phyloP scores from a whole-genome alignment of 92 coral and sea anemone species.

The Heliopora coerulea region DNA sequence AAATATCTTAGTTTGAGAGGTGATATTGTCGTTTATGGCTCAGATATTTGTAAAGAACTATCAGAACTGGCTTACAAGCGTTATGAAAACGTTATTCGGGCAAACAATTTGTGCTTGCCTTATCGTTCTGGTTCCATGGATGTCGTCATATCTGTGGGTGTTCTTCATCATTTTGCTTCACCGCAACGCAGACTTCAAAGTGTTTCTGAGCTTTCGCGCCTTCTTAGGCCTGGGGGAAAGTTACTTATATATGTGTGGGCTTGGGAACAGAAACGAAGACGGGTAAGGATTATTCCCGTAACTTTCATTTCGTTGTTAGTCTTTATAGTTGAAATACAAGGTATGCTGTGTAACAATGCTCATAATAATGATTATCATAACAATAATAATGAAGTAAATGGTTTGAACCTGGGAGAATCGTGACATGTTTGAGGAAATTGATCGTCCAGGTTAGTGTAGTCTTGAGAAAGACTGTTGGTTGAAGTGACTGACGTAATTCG shows the following conservation, averaged over 20 bases:
- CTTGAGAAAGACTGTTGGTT: too few relatives aligned
- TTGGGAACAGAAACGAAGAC: slow-evolving; percentile 79
- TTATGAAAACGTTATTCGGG: slow-evolving; percentile 65
- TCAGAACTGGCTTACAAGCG: slow-evolving; percentile 70
- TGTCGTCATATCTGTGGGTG: slow-evolving; percentile 94
- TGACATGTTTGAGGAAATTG: too few relatives aligned
- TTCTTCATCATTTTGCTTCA: slow-evolving; percentile 95
- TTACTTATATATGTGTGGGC: slow-evolving; percentile 98
- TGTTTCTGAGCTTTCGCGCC: slow-evolving; percentile 76
- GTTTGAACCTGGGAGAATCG: too few relatives aligned
- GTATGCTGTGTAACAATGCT: too few relatives aligned
- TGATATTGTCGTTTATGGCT: slow-evolving; percentile 66
- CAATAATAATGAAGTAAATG: too few relatives aligned
- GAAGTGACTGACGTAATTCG: too few relatives aligned
- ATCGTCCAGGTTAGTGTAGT: too few relatives aligned
- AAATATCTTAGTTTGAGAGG: slow-evolving; percentile 72
- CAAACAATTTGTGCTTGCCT: slow-evolving; percentile 84
- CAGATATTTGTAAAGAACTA: slow-evolving; percentile 73
- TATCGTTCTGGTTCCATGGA: slow-evolving; percentile 77
- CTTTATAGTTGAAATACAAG: too few relatives aligned
- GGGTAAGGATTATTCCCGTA: slow-evolving; percentile 64
- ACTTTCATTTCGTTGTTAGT: too few relatives aligned
- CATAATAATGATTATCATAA: too few relatives aligned
- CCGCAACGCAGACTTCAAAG: slow-evolving; percentile 68
- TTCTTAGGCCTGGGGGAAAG: slow-evolving; percentile 85